phyloP scores from a whole-genome alignment of 64 coral and sea anemone species.

The Stichodactyla mertensii region DNA sequence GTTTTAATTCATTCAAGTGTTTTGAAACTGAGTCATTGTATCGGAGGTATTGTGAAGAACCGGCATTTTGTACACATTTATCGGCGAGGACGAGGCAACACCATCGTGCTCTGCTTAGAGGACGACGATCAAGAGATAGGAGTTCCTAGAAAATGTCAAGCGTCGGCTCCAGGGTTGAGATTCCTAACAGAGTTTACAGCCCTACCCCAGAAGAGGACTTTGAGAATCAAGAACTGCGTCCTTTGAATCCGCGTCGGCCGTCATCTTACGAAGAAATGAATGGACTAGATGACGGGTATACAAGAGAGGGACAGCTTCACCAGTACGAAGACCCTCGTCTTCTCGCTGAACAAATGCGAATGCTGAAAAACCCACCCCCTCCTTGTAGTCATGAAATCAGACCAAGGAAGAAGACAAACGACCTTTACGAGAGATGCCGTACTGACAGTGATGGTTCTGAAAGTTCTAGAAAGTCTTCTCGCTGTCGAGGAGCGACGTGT shows the following conservation, averaged over 20 bases:
- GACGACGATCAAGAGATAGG: not conserved
- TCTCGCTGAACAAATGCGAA: constrained; percentile 14
- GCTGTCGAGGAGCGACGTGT: constrained; percentile 3
- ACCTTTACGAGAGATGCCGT: constrained; percentile 38
- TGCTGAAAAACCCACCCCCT: constrained; percentile 10
- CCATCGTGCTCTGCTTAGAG: not conserved
- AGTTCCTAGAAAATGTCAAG: constrained; percentile 28
- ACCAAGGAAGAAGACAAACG: constrained; percentile 52
- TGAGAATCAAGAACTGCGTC: not conserved
- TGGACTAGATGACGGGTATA: not conserved
- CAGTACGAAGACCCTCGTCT: constrained; percentile 53
- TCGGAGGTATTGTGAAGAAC: not conserved
- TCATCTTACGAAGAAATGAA: constrained; percentile 69
- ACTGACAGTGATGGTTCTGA: constrained; percentile 22
- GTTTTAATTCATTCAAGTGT: not conserved
- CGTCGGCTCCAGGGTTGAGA: constrained; percentile 40
- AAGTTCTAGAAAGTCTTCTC: not conserved
- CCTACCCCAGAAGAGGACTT: constrained; percentile 33
- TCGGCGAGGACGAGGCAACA: not conserved
- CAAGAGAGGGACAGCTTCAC: not conserved
- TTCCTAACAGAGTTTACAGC: constrained; percentile 44
- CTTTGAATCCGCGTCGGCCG: constrained; percentile 19
- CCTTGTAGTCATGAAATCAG: constrained; percentile 16
- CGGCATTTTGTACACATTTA: not conserved
- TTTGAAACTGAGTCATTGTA: not conserved